Base-by-base conservation (phyloP, 2,113 vertebrate species). In the Scatophagus argus region DNA sequence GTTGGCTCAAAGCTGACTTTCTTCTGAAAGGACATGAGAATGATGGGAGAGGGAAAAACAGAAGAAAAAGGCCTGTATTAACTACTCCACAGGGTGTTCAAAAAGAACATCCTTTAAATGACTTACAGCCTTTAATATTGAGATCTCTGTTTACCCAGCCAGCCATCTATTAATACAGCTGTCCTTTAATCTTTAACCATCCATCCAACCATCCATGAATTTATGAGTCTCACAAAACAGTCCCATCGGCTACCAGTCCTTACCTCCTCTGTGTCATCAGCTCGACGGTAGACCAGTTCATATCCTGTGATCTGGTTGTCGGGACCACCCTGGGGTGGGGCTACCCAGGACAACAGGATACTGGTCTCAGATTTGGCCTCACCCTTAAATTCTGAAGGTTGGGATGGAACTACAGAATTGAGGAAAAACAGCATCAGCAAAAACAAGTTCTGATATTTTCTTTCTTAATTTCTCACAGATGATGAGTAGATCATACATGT, bases 341-440 rank as follows among this genome's bases (percentile, higher is more conserved):
- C 97, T 17, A 96, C 96, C 98, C 98, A 99, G 61, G 98, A 98
- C 51, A 99, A 93, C 73, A 98, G 91, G 90, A 99, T 96, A 81
- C 97, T 99, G 0, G 98, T 99, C 94, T 99, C 98, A 60, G 98
- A 99, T 68, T 98, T 97, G 54, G 97, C 96, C 89, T 99, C 98
- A 21, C 96, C 97, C 92, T 97, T 99, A 91, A 98, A 97, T 68
- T 98, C 97, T 52, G 97, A 32, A 23, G 98, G 98, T 64, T 99
- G 98, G n/a, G 98, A 97, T 86, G 98, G 98, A 63, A 99, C 98
- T 99, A 75, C 19, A 58, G 58, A 79, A 16, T 34, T 3, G n/a
- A 51, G 41, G 16, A 58, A 51, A 63, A 55, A 68, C 5, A 62
- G 11, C 38, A 85, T 65, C 38, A 39, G 11, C 23, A 39, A 41